These are phyloP conservation scores for Spinibarbus caldwelli DNA, from an alignment of 2,797 vertebrate species.

Conservation along the genomic window DNA sequence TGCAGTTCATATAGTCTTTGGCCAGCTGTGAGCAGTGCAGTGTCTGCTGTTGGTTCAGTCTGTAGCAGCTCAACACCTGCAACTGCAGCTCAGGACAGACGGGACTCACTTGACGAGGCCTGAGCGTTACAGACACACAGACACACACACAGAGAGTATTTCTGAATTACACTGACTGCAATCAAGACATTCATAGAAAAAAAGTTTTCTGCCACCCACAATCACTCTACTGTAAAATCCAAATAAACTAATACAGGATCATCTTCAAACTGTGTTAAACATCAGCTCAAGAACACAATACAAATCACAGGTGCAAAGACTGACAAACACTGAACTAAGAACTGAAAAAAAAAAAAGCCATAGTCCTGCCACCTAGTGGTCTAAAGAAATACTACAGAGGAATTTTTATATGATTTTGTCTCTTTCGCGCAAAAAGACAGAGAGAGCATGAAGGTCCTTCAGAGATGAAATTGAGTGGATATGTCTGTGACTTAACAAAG, in stretches of 20 bases:
- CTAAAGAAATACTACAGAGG: background rate
- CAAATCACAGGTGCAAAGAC: background rate
- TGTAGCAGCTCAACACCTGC: slow-evolving; percentile 89
- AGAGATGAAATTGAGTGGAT: background rate
- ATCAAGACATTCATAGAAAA: too few species aligned
- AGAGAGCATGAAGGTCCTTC: background rate
- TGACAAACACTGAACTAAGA: background rate
- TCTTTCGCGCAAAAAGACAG: background rate
- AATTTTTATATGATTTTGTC: background rate
- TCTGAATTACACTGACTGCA: background rate
- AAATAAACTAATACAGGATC: background rate
- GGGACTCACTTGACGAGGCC: background rate
- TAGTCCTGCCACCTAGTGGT: background rate
- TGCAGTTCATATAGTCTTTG: slow-evolving; percentile 89
- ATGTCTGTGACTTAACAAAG: background rate
- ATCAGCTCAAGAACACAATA: background rate
- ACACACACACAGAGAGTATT: too few species aligned
- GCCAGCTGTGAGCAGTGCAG: slow-evolving; percentile 89
- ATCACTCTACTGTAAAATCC: background rate
- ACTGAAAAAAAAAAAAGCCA: background rate
- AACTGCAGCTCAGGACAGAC: slow-evolving; percentile 79
- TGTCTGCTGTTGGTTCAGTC: slow-evolving; percentile 83
- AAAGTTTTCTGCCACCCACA: background rate
- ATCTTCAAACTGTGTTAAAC: background rate
- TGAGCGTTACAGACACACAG: slow-evolving; percentile 42